Base-by-base conservation (phyloP, 2,888 invertebrate genomes). In the Andrena chrysosceles region DNA sequence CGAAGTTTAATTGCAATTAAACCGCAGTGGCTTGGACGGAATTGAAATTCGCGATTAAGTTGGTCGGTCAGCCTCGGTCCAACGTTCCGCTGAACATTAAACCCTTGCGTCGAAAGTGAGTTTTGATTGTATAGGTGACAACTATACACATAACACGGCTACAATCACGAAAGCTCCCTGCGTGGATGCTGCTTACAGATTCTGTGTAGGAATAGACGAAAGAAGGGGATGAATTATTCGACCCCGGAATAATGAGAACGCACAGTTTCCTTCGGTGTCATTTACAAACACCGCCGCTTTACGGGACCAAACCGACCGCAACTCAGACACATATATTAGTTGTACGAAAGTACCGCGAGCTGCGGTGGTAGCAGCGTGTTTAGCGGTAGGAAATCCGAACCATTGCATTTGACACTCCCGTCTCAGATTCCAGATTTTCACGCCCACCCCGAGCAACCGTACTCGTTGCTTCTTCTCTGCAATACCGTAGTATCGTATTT, bases 401-500 rank as follows among this genome's bases (percentile, higher is more conserved):
- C 81, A 29, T 87, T 89, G 88, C 88, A 81, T 83, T 87, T 88
- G 88, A 88, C 88, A 89, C 79, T 74, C 77, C 31, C 73, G 76
- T 67, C 29, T 42, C 26, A 42, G 54, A 64, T 75, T 64, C 64
- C 73, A 72, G 71, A 77, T 76, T 81, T 84, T 75, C 74, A 10
- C 42, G 35, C 26, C 33, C 35, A 16, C 33, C 33, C 60, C 42
- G 6, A 16, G 26, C 8, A 23, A 26, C 16, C 54, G 29, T 29
- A 49, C 35, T 26, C 52, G 71, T 56, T 49, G 56, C 20, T 77
- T 73, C 70, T 54, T 48, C 60, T 8, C 7, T 13, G n/a, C 13
- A 1, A 42, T 42, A 42, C 4, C 42, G 42, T 1, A 4, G 42
- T 42, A 42, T 42, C 42, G 42, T 4, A 5, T 42, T 16, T 42